A percentile compares a stretch with the other conserved stretches of the same genome.
These are phyloP conservation scores for Gobio occitaniae DNA, from an alignment of 2,797 vertebrate genomes.

Conservation along the genomic window DNA sequence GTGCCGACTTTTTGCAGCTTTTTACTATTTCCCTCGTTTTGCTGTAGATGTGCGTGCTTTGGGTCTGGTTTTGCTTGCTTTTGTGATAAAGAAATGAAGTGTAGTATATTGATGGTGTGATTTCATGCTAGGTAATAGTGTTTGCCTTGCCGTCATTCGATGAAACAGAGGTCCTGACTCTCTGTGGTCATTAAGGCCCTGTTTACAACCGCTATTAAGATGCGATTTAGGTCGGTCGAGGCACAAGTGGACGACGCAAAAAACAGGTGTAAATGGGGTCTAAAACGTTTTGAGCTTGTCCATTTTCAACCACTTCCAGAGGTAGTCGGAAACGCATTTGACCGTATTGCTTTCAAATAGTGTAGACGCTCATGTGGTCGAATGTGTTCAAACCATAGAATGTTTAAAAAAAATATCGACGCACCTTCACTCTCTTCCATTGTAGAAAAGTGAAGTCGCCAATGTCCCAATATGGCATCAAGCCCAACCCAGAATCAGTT, in stretches of 20 bases:
- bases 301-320: neutral
- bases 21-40: too few species aligned
- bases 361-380: rapidly evolving
- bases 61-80: neutral
- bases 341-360: neutral
- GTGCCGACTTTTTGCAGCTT: too few species aligned
- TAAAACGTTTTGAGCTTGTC: neutral
- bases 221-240: neutral
- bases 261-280: too few species aligned
- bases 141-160: neutral
- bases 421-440: too few species aligned
- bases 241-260: neutral
- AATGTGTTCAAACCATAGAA: neutral
- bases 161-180: neutral
- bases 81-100: neutral
- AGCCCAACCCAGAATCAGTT: too few species aligned
- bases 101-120: neutral
- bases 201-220: neutral
- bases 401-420: too few species aligned
- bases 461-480: too few species aligned
- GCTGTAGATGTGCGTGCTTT: too few species aligned
- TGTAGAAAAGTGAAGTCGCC: too few species aligned
- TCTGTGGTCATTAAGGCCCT: neutral
- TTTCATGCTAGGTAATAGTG: conserved; percentile 1
- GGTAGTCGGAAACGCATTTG: neutral